Evolutionary conservation across 2,113 vertebrate genomes (phyloP), one percentile per base, ranked within the genome.

Genomic region (Callaeas wilsoni): DNA sequence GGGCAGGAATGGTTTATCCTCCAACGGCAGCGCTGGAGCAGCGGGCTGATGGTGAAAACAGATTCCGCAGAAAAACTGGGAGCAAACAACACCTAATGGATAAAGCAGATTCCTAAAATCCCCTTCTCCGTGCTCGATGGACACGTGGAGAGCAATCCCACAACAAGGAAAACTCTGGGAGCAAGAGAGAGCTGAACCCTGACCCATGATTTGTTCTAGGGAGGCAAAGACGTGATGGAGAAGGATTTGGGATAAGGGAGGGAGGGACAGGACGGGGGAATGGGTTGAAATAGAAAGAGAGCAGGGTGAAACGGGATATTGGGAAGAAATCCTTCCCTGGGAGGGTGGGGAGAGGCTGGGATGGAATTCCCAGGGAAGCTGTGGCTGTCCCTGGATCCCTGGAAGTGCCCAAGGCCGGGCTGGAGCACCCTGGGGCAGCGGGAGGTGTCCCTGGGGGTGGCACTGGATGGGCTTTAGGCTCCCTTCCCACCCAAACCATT

Each of bases 41-140:
- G 41, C 71, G 56, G 47, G 69, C 87, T 94, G 80, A 93, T 92
- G 80, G 37, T 0, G 16, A 95, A 94, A 96, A 59, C 95, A 97
- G 95, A 62, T 19, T 7, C 42, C 42, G 1, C 69, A 25, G 63
- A 13, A 56, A 90, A 90, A 69, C 0, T 11, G 42, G 75, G n/a
- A 53, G 37, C 69, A 90, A 89, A 76, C 59, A 71, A 13, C 5
- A 6, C 15, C 85, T 75, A 15, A 95, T 73, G 50, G 64, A 60
- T 29, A 32, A 26, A 96, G 52, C 91, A 96, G 95, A 53, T 13
- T 13, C 47, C 42, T 9, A 0, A 91, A 74, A 47, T 13, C 32
- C 29, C 49, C n/a, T 50, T 77, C 27, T 26, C 53, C 3, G 9
- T 29, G 13, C 57, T 65, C 27, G 3, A 8, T 0, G 80, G 23